Conservation (phyloP, 2,797 vertebrate species). For the Hypotaenidia philippensis region DNA sequence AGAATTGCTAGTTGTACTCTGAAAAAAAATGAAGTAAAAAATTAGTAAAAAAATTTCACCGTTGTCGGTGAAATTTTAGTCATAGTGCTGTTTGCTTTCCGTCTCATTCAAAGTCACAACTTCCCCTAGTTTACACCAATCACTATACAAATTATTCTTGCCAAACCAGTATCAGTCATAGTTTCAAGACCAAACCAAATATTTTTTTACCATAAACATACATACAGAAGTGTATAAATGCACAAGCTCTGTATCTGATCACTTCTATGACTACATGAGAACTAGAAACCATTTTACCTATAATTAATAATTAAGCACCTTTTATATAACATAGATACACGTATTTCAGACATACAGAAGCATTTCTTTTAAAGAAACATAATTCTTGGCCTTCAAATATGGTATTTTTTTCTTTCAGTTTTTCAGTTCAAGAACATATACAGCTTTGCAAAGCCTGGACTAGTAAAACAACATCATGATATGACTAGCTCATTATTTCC, state of each 20-base stretch:
- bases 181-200: not conserved
- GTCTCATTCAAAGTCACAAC: not conserved
- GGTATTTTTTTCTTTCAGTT: not conserved
- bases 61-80: slow-evolving; percentile 15
- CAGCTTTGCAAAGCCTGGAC: not conserved
- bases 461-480: not conserved
- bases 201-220: not conserved
- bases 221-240: not conserved
- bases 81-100: not conserved
- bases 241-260: not conserved
- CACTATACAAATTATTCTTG: not conserved
- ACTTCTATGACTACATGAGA: not conserved
- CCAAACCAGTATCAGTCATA: slow-evolving; percentile 6
- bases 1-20: not conserved
- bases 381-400: not conserved
- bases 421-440: not conserved
- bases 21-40: not conserved
- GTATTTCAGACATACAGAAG: not conserved
- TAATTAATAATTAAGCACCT: not conserved
- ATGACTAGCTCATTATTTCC: not conserved
- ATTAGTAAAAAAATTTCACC: not conserved
- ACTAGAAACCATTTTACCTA: not conserved
- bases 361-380: not conserved
- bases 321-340: not conserved
- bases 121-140: not conserved